Percentiles rank a stretch among this genome's conserved stretches.
Conservation (phyloP, 2,797 vertebrate species). For the Arctocebus calabarensis region DNA sequence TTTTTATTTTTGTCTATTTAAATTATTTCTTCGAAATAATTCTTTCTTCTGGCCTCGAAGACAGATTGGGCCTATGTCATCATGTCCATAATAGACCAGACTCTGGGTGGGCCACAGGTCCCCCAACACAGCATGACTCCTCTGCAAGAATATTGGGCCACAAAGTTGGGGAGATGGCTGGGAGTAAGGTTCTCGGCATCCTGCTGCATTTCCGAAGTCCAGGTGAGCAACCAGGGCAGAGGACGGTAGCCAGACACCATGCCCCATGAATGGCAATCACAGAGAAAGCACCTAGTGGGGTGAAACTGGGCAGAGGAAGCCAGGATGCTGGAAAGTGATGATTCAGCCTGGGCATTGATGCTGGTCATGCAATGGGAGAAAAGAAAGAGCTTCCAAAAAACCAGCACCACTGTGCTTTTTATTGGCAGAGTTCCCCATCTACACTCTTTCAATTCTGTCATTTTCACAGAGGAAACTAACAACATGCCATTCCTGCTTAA, state of each 20-base stretch:
- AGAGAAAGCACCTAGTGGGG: not conserved
- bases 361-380: not conserved
- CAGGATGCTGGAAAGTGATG: not conserved
- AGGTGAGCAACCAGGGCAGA: not conserved
- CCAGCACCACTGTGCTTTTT: not conserved
- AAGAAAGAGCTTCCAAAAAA: not conserved
- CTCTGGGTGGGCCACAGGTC: not conserved
- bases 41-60: not conserved
- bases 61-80: not conserved
- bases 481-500: not conserved
- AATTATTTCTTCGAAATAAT: not conserved
- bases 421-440: not conserved
- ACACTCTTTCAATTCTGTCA: not conserved
- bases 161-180: not conserved
- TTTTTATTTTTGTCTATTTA: slow-evolving; percentile 13
- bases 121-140: not conserved
- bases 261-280: not conserved
- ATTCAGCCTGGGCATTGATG: not conserved
- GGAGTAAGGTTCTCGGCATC: not conserved
- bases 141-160: not conserved
- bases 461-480: not conserved
- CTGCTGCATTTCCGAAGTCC: not conserved
- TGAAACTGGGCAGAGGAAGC: not conserved
- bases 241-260: not conserved
- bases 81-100: not conserved